A percentile compares a stretch with the other conserved stretches of the same genome.
Conservation (phyloP, 1,140 invertebrate species). For the Teleogryllus occipitalis region DNA sequence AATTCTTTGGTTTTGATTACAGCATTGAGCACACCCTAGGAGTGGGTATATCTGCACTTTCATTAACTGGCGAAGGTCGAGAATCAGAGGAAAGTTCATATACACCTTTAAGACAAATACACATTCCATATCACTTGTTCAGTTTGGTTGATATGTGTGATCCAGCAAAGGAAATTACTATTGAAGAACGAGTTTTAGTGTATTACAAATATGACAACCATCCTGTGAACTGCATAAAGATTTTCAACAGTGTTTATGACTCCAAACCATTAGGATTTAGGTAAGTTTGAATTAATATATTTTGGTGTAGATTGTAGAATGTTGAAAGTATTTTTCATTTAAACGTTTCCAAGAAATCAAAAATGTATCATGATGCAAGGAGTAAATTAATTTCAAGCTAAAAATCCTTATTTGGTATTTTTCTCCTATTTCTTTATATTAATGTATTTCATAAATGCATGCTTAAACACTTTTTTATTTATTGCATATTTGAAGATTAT, state of each 20-base stretch:
- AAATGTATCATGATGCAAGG: no score
- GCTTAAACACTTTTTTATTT: no score
- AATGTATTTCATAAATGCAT: no score
- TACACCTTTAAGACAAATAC: conserved; percentile 69
- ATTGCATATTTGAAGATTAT: no score
- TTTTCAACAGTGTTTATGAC: conserved; percentile 77
- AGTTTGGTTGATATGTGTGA: conserved; percentile 95
- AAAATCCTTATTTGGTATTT: no score
- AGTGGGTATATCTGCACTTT: conserved; percentile 78
- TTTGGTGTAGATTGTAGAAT: no score
- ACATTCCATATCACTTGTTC: conserved; percentile 90
- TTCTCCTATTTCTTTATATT: no score
- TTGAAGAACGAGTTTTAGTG: conserved; percentile 84
- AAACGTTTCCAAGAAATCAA: no score
- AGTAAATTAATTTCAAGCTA: no score
- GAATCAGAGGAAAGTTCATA: conserved; percentile 81
- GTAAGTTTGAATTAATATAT: conserved; percentile 29
- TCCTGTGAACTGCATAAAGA: conserved; percentile 95
- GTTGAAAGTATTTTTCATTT: no score
- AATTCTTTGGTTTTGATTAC: conserved; percentile 22
- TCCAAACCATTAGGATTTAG: conserved; percentile 81
- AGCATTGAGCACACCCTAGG: conserved; percentile 78
- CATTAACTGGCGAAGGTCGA: conserved; percentile 85
- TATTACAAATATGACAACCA: conserved; percentile 97
- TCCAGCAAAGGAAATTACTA: conserved; percentile 78